Evolutionary conservation across 2,888 invertebrate species (phyloP).

Genomic region (Campopleginae sp.): DNA sequence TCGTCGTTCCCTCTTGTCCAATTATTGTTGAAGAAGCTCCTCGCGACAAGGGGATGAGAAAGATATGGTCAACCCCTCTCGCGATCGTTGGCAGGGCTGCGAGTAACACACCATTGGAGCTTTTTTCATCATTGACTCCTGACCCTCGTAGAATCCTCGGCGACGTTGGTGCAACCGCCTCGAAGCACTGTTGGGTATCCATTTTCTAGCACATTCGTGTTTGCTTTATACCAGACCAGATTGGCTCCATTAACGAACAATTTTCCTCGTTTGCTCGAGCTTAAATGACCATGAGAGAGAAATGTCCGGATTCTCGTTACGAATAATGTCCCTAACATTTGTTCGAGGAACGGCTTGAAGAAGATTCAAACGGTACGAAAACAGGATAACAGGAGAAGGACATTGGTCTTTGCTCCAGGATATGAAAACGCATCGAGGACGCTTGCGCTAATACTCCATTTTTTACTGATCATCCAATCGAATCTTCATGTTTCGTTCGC

Average conservation of each 20-base stretch:
- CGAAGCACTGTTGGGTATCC: background rate
- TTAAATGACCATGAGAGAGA: constrained; percentile 71
- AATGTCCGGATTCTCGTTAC: constrained; percentile 67
- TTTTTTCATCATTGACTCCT: constrained; percentile 58
- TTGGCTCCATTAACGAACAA: constrained; percentile 65
- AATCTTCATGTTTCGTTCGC: background rate
- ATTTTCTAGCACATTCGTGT: constrained; percentile 21
- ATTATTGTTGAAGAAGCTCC: constrained; percentile 44
- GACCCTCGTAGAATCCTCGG: constrained; percentile 27
- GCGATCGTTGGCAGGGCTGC: background rate
- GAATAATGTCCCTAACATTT: constrained; percentile 70
- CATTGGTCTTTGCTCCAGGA: constrained; percentile 46
- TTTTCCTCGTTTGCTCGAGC: constrained; percentile 66
- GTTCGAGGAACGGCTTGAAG: constrained; percentile 72
- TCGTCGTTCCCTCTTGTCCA: constrained; percentile 19
- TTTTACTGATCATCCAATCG: background rate
- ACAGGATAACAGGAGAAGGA: constrained; percentile 73
- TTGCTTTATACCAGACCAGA: background rate
- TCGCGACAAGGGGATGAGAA: constrained; percentile 15
- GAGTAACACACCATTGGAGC: background rate
- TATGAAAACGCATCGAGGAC: constrained; percentile 28
- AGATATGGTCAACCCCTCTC: constrained; percentile 6
- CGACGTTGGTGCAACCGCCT: constrained; percentile 34
- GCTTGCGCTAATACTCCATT: constrained; percentile 44
- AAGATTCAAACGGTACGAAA: constrained; percentile 73